Base-by-base conservation (phyloP, 1,140 invertebrate species). In the Adoxophyes honmai region DNA sequence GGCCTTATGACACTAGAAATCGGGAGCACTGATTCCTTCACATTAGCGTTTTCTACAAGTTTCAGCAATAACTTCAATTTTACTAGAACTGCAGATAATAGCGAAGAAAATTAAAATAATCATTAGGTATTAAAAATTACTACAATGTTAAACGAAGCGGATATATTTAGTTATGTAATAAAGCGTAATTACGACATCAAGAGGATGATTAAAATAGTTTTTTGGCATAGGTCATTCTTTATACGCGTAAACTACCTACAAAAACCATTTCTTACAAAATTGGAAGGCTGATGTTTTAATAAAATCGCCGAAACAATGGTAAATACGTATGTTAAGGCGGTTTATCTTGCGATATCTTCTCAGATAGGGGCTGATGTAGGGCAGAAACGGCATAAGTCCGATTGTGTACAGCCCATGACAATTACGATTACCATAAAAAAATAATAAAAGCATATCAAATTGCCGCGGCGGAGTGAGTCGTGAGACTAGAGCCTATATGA, bases 351-450 rank as follows among this genome's bases (percentile, higher is more conserved):
- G 42, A 48, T 48, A 44, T 44, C 39, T 16, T 15, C 16, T 15
- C 11, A 33, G 42, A 48, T 48, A 44, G 14, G 38, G 18, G 16
- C 18, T 18, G 39, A 44, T 44, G 39, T 44, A 48, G 42, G 42
- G 16, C 55, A 70, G 59, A 38, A 55, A 58, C 63, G 58, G 63
- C 62, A 71, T 71, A 75, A 75, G 71, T 79, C 74, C 74, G 68
- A 76, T 68, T 68, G 66, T 70, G 44, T 61, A 73, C 69, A 68
- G 74, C 61, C 67, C 63, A 70, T 70, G 70, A 81, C 76, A 74
- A 72, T 79, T 78, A 78, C 63, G 70, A 82, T 79, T 78, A 75
- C 63, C 75, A 80, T 79, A 78, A 78, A 83, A 78, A 72, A 72
- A 78, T 78, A 76, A 78, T 78, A 83, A 81, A 81, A 72, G 51